Conservation (phyloP, 2,113 vertebrate genomes). For the Anguilla rostrata region DNA sequence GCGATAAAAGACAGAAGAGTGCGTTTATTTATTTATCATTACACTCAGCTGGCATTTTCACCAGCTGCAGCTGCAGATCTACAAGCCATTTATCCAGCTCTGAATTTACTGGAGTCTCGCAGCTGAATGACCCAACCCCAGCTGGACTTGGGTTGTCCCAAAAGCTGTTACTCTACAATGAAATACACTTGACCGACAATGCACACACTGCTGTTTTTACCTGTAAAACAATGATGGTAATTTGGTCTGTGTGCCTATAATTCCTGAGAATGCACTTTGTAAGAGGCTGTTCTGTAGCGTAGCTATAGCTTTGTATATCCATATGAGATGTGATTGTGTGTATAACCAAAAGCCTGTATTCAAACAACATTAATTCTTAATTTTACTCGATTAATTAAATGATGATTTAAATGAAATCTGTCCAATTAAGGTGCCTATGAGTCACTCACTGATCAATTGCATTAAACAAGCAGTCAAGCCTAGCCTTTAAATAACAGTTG, state of each 20-base stretch:
- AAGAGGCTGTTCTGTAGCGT: neutral
- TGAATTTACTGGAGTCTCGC: constrained; percentile 11
- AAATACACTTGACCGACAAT: neutral
- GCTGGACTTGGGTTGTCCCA: constrained; percentile 10
- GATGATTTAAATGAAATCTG: too few species aligned
- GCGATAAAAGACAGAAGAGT: constrained; percentile 15
- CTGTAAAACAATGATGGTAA: neutral
- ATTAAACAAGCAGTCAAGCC: neutral
- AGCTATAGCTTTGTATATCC: neutral
- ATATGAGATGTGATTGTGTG: too few species aligned
- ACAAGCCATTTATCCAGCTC: neutral
- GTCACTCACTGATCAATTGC: neutral
- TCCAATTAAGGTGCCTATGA: too few species aligned
- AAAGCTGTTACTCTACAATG: neutral
- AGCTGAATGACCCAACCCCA: neutral
- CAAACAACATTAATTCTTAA: too few species aligned
- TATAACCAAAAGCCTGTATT: too few species aligned
- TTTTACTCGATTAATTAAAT: too few species aligned
- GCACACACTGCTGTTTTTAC: neutral
- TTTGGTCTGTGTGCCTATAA: neutral
- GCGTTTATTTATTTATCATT: constrained; percentile 46
- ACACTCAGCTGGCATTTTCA: constrained; percentile 22
- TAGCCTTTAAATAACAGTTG: neutral
- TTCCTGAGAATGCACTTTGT: neutral
- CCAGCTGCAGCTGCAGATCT: constrained; percentile 7